Evolutionary conservation across 2,797 vertebrate species (phyloP), one percentile per base, ranked within the genome.

Genomic region (Eurystomus glaucurus): DNA sequence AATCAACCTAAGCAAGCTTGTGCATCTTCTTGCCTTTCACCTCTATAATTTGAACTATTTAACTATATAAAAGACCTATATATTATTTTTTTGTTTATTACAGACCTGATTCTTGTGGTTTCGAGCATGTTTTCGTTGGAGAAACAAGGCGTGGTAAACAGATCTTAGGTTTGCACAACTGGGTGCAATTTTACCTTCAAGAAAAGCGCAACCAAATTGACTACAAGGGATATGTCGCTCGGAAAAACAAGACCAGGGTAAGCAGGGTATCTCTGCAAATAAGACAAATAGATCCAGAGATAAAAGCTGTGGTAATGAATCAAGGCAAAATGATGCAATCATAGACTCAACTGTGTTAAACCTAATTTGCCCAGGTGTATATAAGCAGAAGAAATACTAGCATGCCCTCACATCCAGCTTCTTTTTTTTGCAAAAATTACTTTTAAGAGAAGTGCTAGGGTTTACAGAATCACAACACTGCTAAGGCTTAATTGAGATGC

Each of bases 121-220:
- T 99, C 62, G 99, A 99, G 79, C 99, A 99, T 9, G 98, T 99
- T 82, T 99, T 99, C 98, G 98, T 99, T 16, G 99, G 99, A 75
- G 99, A 99, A 96, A 99, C 98, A 2, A 98, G 95, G 79, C 97
- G 89, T 55, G 98, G 98, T 23, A 96, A 96, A 64, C 98, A 99
- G 94, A 98, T 99, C 31, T 90, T 98, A 76, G 99, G 99, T 48
- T 98, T 99, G 68, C 99, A 99, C 96, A 99, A 99, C 98, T 99
- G 98, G 99, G 97, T 99, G 72, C 98, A 99, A 95, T 98, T 99
- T 96, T 99, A 99, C 97, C 96, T 99, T 83, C 98, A 99, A 94
- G 99, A 99, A 81, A 99, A 99, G 85, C 90, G 7, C 89, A 91
- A 72, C 1, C 94, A 98, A 35, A 97, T 99, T 81, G 98, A 98